Percentiles rank a stretch among this genome's conserved stretches.
These are phyloP conservation scores for Carassius carassius DNA, from an alignment of 2,113 vertebrate genomes.

Conservation along the genomic window DNA sequence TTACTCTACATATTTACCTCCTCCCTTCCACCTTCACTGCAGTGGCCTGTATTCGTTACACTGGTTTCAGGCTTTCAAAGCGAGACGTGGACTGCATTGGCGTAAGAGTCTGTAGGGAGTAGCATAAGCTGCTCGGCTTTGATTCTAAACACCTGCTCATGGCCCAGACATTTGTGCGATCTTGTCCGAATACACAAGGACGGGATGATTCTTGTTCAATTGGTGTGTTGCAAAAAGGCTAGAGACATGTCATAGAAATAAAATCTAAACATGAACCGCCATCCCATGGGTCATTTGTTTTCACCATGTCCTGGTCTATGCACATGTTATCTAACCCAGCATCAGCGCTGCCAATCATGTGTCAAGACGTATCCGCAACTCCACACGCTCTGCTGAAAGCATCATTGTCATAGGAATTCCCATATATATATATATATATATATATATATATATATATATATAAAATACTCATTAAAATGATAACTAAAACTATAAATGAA, in stretches of 20 bases:
- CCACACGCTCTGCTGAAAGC: background rate
- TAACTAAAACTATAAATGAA: no score
- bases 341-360: slow-evolving; percentile 13
- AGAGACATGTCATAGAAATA: background rate
- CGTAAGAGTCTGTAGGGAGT: slow-evolving; percentile 49
- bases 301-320: background rate
- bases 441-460: background rate
- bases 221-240: background rate
- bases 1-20: slow-evolving; percentile 47
- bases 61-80: slow-evolving; percentile 30
- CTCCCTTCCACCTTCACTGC: slow-evolving; percentile 46
- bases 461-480: background rate
- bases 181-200: background rate
- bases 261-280: background rate
- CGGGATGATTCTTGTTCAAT: background rate
- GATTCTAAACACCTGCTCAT: background rate
- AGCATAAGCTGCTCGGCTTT: slow-evolving; percentile 31
- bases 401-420: background rate
- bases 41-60: slow-evolving; percentile 55
- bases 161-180: background rate
- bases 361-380: background rate
- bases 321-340: background rate
- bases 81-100: slow-evolving; percentile 46
- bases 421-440: background rate
- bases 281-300: background rate